These are phyloP conservation scores for Vidua chalybeata DNA, from an alignment of 2,113 vertebrate species.

Conservation along the genomic window DNA sequence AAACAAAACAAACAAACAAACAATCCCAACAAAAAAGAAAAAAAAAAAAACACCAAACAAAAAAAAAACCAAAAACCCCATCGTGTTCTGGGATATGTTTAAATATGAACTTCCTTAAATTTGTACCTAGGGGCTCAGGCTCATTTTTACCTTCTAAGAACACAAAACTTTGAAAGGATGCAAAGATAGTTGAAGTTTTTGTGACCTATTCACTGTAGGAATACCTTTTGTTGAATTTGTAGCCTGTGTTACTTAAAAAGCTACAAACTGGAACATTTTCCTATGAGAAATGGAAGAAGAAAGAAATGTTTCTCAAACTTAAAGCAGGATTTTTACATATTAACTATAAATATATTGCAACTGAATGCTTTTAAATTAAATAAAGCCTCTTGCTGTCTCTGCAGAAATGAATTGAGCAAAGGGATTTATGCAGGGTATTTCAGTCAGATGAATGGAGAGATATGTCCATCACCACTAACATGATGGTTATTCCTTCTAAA, in stretches of 20 bases:
- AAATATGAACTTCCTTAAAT: neutral
- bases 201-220: neutral
- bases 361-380: slow-evolving; percentile 44
- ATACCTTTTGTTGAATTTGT: neutral
- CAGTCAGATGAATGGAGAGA: slow-evolving; percentile 63
- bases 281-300: neutral
- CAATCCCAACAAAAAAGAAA: too few relatives aligned
- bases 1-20: too few relatives aligned
- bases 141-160: neutral
- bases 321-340: slow-evolving; percentile 30
- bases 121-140: neutral
- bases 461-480: slow-evolving; percentile 30
- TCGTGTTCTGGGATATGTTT: neutral
- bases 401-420: slow-evolving; percentile 51
- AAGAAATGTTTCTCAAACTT: neutral
- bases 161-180: neutral
- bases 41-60: neutral
- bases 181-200: neutral
- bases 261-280: neutral
- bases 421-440: slow-evolving; percentile 59
- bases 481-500: slow-evolving; percentile 61
- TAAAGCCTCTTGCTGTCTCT: slow-evolving; percentile 45
- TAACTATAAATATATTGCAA: slow-evolving; percentile 54
- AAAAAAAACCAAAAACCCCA: neutral
- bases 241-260: neutral